Conservation (phyloP, 2,113 vertebrate genomes). For the Maccullochella peelii region DNA sequence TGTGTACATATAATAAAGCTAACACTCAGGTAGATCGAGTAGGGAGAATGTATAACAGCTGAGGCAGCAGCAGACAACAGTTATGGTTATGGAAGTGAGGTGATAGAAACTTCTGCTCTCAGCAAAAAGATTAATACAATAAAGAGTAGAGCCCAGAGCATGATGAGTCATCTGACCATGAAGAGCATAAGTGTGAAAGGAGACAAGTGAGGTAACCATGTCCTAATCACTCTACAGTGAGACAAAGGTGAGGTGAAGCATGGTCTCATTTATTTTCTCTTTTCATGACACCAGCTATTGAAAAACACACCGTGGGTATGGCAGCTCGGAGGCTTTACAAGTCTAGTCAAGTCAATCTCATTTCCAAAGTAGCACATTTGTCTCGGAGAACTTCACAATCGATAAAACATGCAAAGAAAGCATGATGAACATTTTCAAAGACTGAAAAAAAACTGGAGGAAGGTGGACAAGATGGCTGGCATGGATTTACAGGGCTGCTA, state of each 20-base stretch:
- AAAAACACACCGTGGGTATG: background rate
- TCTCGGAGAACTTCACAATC: background rate
- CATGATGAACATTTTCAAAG: background rate
- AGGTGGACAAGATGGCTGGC: too few species aligned
- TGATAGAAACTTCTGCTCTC: too few species aligned
- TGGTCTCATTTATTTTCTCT: background rate
- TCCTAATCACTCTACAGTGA: background rate
- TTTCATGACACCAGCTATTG: background rate
- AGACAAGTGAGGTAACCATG: background rate
- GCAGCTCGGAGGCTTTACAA: background rate
- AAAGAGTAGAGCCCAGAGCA: background rate
- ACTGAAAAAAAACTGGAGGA: background rate
- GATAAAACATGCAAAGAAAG: background rate
- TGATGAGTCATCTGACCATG: background rate
- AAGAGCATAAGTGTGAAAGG: background rate
- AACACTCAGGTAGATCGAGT: background rate
- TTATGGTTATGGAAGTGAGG: background rate
- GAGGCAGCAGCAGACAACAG: too few species aligned
- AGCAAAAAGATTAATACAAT: background rate
- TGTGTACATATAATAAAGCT: background rate
- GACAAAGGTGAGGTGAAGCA: background rate
- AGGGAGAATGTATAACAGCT: background rate
- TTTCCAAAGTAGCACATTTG: background rate
- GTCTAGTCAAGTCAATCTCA: background rate
- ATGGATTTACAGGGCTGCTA: background rate